Conservation (phyloP, 2,113 vertebrate genomes). For the Aleadryas rufinucha region DNA sequence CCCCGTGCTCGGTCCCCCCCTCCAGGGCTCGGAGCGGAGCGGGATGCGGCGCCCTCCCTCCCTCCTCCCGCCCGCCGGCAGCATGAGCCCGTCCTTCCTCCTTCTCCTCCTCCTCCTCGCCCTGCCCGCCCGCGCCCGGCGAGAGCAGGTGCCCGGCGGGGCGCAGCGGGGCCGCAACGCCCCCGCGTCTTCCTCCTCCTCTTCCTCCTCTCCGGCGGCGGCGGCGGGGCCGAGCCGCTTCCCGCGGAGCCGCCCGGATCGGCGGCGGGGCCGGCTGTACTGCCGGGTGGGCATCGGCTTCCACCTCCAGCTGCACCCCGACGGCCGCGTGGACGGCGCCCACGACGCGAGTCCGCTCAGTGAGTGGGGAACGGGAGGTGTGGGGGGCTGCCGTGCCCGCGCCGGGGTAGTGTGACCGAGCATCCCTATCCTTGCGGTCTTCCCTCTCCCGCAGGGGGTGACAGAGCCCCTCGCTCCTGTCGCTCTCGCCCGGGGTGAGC, state of each 20-base stretch:
- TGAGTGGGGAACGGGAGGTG: slow-evolving; percentile 70
- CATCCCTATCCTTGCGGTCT: background rate
- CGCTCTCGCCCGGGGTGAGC: no score
- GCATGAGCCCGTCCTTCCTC: slow-evolving; percentile 84
- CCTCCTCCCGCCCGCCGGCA: slow-evolving; percentile 73
- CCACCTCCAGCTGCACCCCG: slow-evolving; percentile 94
- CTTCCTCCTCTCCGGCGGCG: background rate
- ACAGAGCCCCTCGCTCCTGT: background rate
- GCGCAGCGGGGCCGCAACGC: slow-evolving; percentile 16
- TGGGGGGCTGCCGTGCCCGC: background rate
- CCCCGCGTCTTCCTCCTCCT: background rate
- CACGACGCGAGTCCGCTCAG: slow-evolving; percentile 88
- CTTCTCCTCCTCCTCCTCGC: slow-evolving; percentile 77
- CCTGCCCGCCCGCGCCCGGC: slow-evolving; percentile 60
- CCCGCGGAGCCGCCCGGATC: slow-evolving; percentile 82
- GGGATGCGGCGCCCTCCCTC: slow-evolving; percentile 77
- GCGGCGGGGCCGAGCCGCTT: slow-evolving; percentile 60
- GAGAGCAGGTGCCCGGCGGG: slow-evolving; percentile 40
- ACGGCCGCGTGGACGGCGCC: slow-evolving; percentile 94
- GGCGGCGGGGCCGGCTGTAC: slow-evolving; percentile 91
- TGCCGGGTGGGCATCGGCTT: slow-evolving; percentile 96
- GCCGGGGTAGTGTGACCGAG: background rate
- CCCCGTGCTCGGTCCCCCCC: background rate
- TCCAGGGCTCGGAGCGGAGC: slow-evolving; percentile 2
- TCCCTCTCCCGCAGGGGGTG: fast-evolving